These are phyloP conservation scores for Microplitis manilae DNA, from an alignment of 2,888 invertebrate genomes.

Conservation along the genomic window DNA sequence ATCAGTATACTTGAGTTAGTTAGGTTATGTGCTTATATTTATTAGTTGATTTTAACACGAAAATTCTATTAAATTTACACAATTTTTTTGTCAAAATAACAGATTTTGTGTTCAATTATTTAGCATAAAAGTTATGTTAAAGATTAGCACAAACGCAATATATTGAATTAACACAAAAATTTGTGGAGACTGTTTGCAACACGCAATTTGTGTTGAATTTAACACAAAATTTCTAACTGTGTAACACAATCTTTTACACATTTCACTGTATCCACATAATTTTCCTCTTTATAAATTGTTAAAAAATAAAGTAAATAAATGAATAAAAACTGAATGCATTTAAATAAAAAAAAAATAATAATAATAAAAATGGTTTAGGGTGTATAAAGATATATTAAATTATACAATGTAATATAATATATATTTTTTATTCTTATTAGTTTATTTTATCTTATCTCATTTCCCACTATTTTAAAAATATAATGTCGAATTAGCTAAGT, in stretches of 20 bases:
- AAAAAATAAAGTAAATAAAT: slow-evolving; percentile 23
- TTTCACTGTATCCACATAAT: background rate
- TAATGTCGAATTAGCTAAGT: slow-evolving; percentile 44
- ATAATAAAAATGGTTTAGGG: slow-evolving; percentile 4
- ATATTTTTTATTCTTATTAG: slow-evolving; percentile 35
- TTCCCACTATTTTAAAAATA: slow-evolving; percentile 40
- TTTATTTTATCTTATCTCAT: slow-evolving; percentile 33
- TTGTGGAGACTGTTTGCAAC: too few species aligned
- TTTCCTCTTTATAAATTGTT: slow-evolving; percentile 19
- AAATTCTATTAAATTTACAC: too few species aligned
- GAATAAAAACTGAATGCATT: slow-evolving; percentile 21
- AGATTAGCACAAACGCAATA: too few species aligned
- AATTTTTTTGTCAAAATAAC: too few species aligned
- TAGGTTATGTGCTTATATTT: too few species aligned
- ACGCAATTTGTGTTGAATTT: too few species aligned
- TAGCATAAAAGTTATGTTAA: too few species aligned
- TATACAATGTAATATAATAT: slow-evolving; percentile 10
- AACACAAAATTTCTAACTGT: too few species aligned
- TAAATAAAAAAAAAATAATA: slow-evolving; percentile 6
- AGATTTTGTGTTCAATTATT: too few species aligned
- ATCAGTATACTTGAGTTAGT: too few species aligned
- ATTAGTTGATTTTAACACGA: too few species aligned
- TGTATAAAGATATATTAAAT: slow-evolving; percentile 3
- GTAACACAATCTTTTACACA: background rate
- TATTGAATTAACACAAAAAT: too few species aligned